These are phyloP conservation scores for Teinopalpus imperialis DNA, from an alignment of 2,888 invertebrate species.

Conservation along the genomic window DNA sequence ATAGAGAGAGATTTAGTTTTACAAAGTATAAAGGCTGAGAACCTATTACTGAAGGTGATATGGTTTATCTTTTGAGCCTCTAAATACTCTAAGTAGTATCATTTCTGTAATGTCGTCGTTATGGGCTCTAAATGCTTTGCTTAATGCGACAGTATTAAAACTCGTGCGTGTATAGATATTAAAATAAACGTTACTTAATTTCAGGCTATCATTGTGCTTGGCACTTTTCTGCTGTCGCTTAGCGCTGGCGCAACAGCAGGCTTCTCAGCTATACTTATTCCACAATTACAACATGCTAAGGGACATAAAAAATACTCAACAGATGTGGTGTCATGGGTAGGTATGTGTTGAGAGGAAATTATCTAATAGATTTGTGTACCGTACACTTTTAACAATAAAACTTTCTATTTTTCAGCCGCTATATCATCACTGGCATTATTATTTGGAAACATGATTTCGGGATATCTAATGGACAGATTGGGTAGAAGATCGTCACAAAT, in stretches of 20 bases:
- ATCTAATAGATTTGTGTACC: background rate
- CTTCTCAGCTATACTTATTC: constrained; percentile 84
- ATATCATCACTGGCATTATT: constrained; percentile 83
- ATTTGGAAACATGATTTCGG: constrained; percentile 82
- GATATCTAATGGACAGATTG: constrained; percentile 81
- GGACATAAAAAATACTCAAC: constrained; percentile 62
- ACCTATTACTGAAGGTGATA: no score
- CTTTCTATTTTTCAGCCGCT: constrained; percentile 73
- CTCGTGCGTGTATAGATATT: no score
- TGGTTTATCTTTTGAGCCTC: no score
- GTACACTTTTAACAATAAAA: constrained; percentile 10
- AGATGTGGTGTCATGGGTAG: constrained; percentile 84
- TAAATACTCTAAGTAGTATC: no score
- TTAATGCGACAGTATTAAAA: no score
- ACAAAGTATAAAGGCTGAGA: no score
- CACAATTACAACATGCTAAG: constrained; percentile 73
- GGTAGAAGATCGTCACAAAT: constrained; percentile 82
- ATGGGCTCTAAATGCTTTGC: no score
- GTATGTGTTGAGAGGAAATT: constrained; percentile 54
- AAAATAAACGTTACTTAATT: constrained; percentile 32
- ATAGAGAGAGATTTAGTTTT: no score
- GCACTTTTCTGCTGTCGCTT: constrained; percentile 79
- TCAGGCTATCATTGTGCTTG: constrained; percentile 77
- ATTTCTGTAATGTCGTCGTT: no score
- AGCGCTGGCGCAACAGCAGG: constrained; percentile 83